phyloP scores from a whole-genome alignment of 2,797 vertebrate genomes.

The Cephalopachus bancanus region DNA sequence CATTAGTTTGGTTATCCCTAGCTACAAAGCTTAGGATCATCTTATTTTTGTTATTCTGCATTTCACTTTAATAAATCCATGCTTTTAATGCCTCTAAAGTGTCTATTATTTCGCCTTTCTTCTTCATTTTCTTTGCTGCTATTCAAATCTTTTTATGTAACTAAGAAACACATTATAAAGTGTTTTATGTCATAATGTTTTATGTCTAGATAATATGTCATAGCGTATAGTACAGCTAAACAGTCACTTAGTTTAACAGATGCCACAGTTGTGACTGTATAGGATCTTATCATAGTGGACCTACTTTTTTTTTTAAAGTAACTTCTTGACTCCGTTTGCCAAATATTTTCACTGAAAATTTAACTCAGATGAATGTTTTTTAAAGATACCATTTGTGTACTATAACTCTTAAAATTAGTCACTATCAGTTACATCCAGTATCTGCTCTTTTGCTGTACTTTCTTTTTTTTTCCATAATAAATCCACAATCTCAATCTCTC shows the following conservation, averaged over 20 bases:
- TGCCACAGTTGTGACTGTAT: neutral
- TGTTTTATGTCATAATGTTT: too few relatives aligned
- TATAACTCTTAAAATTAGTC: neutral
- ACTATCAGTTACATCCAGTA: neutral
- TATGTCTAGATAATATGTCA: too few relatives aligned
- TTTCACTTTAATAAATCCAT: neutral
- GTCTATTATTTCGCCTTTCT: neutral
- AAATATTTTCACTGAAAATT: slow-evolving; percentile 31
- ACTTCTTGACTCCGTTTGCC: neutral
- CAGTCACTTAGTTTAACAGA: too few relatives aligned
- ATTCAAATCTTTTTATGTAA: neutral
- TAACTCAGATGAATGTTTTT: neutral
- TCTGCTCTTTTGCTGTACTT: neutral
- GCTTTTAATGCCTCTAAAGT: neutral
- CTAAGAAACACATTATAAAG: too few relatives aligned
- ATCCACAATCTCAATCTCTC: neutral
- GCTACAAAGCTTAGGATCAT: neutral
- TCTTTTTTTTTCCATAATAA: neutral
- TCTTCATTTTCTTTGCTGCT: neutral
- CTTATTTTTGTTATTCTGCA: neutral
- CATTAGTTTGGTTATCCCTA: neutral
- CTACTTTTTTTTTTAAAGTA: neutral
- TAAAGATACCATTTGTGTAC: neutral
- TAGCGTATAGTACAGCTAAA: too few relatives aligned
- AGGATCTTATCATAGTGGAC: neutral